Base-by-base conservation (phyloP, 2,113 vertebrate species). In the Etia nguti region DNA sequence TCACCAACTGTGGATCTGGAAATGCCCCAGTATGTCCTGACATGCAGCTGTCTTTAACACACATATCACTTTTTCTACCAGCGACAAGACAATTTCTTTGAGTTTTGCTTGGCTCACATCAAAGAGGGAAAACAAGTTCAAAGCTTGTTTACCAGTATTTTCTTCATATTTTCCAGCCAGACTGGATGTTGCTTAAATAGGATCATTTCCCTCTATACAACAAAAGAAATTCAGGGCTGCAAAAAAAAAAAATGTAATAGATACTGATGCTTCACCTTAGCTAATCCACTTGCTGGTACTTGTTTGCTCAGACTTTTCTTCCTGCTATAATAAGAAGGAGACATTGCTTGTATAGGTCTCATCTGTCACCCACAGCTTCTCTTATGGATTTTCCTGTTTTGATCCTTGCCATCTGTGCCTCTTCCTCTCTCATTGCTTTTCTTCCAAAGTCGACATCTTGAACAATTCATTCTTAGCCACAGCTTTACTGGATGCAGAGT, bases 341-440 rank as follows among this genome's bases (percentile, higher is more conserved):
- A 65, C 85, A 83, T 60, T 22, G 84, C 88, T 89, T 86, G 90
- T 81, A 85, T 92, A 80, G 88, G 93, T 92, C 84, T 93, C 94
- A 90, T 93, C 92, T 94, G 90, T 95, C 94, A 92, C 86, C 88
- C 89, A 88, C 85, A 90, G 94, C 90, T 90, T 92, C 87, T 93
- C 90, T 93, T 93, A 92, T 93, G 87, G 88, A 92, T 93, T 89
- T 94, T 91, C 86, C 85, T 93, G 84, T 92, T 94, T 93, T 91
- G 92, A 95, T 94, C 91, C 91, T 88, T 91, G 86, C 93, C 94
- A 94, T 95, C 94, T 95, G 94, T 86, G 91, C 81, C 79, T 89
- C 81, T 89, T 86, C 85, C 86, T 88, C 77, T 92, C 70, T 48
- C 86, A 89, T 59, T 88, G 79, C 70, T 36, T 90, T 88, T 77